A percentile compares a stretch with the other conserved stretches of the same genome.
These are phyloP conservation scores for Boleophthalmus pectinirostris DNA, from an alignment of 2,113 vertebrate genomes.

Conservation along the genomic window DNA sequence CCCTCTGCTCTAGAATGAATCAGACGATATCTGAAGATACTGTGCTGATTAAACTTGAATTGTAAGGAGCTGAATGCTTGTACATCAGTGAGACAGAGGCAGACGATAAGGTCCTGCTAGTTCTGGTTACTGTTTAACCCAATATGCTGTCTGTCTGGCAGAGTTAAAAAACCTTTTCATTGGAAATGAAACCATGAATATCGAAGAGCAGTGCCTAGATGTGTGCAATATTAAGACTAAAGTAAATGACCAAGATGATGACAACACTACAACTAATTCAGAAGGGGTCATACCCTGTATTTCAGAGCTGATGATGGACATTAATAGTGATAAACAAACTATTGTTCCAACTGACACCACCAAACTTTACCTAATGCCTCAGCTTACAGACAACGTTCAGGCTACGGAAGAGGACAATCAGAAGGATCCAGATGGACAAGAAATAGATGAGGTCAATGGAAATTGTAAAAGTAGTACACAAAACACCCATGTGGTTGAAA, in stretches of 20 bases:
- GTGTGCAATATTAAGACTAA: conserved; percentile 77
- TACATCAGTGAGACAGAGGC: conserved; percentile 19
- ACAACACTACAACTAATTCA: conserved; percentile 52
- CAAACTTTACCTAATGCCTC: conserved; percentile 57
- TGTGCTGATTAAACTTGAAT: conserved; percentile 13
- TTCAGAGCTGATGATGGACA: conserved; percentile 67
- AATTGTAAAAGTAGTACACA: conserved; percentile 59
- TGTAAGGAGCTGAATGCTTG: conserved; percentile 5
- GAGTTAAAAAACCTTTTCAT: conserved; percentile 40
- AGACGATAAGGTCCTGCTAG: conserved; percentile 25
- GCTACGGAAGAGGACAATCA: conserved; percentile 55
- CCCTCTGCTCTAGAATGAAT: neutral
- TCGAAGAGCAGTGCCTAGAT: conserved; percentile 75
- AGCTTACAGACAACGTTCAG: conserved; percentile 66
- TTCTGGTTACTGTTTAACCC: conserved; percentile 43
- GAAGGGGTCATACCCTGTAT: conserved; percentile 71
- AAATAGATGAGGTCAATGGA: conserved; percentile 70
- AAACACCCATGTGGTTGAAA: conserved; percentile 20
- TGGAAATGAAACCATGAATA: conserved; percentile 82
- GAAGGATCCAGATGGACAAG: conserved; percentile 56
- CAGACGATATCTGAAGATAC: neutral
- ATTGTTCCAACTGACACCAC: conserved; percentile 51
- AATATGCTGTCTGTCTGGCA: conserved; percentile 46
- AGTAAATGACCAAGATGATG: conserved; percentile 57
- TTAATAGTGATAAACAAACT: conserved; percentile 55